Evolutionary conservation across 2,888 invertebrate species (phyloP), one percentile per base, ranked within the genome.

Genomic region (Trichogramma dendrolimi): DNA sequence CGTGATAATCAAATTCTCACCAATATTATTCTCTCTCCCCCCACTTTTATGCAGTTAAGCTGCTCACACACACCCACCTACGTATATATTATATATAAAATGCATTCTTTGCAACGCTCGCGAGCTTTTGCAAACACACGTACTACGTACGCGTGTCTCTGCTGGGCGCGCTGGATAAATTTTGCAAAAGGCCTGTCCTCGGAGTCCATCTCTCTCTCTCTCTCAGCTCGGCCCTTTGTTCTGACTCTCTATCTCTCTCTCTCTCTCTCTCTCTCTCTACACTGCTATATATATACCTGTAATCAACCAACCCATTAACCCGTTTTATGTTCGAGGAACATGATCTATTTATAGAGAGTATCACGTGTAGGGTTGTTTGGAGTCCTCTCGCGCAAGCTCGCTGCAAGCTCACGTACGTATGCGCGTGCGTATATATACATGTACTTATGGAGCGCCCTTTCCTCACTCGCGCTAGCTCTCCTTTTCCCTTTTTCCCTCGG

Each of bases 281-380:
- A 27, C 51, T 61, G 55, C 58, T 47, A 27, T 27, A 27, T 2
- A 27, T 27, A 27, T 27, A 27, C 61, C 59, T 38, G 57, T 54
- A 65, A 58, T 64, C 64, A 64, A 61, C 58, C 50, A 55, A 38
- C 57, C 64, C 52, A 61, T 64, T 64, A 64, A 49, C 64, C 62
- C 63, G 66, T 65, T 67, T 68, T 67, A 64, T 68, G 63, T 66
- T 53, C 27, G 58, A 61, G 63, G 58, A 55, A 52, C 57, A 44
- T 61, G 59, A 66, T 68, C 68, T 68, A 67, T 69, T 67, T 64
- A 67, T 66, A 67, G 67, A 68, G 38, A 27, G 27, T 27, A 27
- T 27, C 27, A 27, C 27, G 27, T 27, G 27, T 27, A 27, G 27
- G 27, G 27, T 27, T 27, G 27, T 27, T 27, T 27, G 27, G 27